Evolutionary conservation across 2,888 invertebrate species (phyloP).

Genomic region (Agriopis leucophaearia): DNA sequence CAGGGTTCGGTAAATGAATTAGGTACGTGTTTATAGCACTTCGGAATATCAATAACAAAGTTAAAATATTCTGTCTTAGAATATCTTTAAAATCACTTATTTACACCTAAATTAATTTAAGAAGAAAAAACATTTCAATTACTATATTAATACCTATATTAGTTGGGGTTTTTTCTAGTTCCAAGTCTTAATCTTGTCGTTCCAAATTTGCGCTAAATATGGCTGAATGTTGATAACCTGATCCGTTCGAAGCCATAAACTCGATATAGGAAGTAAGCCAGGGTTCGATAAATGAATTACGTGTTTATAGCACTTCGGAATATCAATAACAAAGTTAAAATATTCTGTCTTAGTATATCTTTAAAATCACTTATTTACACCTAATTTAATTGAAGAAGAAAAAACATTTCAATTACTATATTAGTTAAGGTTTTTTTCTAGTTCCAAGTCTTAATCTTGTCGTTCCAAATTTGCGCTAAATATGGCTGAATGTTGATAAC

Average conservation of each 20-base stretch:
- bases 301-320: slow-evolving; percentile 30
- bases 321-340: slow-evolving; percentile 22
- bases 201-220: slow-evolving; percentile 23
- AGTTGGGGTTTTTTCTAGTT: too few relatives aligned
- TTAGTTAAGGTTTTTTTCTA: too few relatives aligned
- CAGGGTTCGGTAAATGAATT: slow-evolving; percentile 34
- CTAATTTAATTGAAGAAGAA: too few relatives aligned
- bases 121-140: too few relatives aligned
- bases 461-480: slow-evolving; percentile 23
- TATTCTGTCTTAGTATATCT: too few relatives aligned
- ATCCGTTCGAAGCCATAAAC: slow-evolving; percentile 34
- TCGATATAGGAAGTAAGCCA: slow-evolving; percentile 26
- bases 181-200: not conserved
- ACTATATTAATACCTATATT: too few relatives aligned
- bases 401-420: too few relatives aligned
- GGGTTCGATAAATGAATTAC: slow-evolving; percentile 36
- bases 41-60: slow-evolving; percentile 19
- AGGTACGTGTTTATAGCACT: slow-evolving; percentile 36
- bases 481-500: slow-evolving; percentile 25
- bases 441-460: not conserved
- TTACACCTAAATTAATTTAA: too few relatives aligned
- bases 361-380: too few relatives aligned
- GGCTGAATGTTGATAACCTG: slow-evolving; percentile 27
- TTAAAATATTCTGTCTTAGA: too few relatives aligned
- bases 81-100: too few relatives aligned